Evolutionary conservation across 2,113 vertebrate genomes (phyloP), one percentile per base, ranked within the genome.

Genomic region (Hemiscyllium ocellatum): DNA sequence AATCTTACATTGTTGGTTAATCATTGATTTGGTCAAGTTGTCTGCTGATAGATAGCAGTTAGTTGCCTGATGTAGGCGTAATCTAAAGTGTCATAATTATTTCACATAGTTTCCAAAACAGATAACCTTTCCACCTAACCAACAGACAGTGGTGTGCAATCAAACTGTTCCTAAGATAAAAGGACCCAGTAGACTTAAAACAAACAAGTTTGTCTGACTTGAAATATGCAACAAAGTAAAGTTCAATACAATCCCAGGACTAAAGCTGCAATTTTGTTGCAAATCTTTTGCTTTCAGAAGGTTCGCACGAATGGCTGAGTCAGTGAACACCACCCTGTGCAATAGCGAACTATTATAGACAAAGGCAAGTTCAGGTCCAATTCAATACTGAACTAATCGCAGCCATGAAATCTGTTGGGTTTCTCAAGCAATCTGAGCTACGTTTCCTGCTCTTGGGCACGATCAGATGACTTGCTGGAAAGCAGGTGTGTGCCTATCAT

Each of bases 211-310:
- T 72, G 87, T 26, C 52, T 33, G 87, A 90, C 52, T 13, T 56
- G 8, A 90, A 61, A 90, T 61, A 17, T 61, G 37, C 42, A 76
- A 95, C 94, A 72, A 95, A 95, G 42, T 95, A 52, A 95, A 95
- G 52, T 95, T 95, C 42, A 33, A 52, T 50, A n/a, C 42, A 95
- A 65, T 95, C 24, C 26, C 94, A 50, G 24, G 94, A 66, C 37
- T 72, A 52, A 42, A 50, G 42, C 12, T 76, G 94, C 20, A 95
- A 72, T 95, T 72, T 72, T 95, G 94, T 72, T 72, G 89, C 89
- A 37, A n/a, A 66, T 2, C n/a, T 93, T 66, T 83, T 42, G 19
- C 29, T 37, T 66, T 66, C 61, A 66, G 17, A n/a, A 83, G 19
- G n/a, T 5, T 66, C 37, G 4, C 56, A 37, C 66, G 19, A 37